Evolutionary conservation across 2,888 invertebrate genomes (phyloP).

Genomic region (Drosophila helvetica): DNA sequence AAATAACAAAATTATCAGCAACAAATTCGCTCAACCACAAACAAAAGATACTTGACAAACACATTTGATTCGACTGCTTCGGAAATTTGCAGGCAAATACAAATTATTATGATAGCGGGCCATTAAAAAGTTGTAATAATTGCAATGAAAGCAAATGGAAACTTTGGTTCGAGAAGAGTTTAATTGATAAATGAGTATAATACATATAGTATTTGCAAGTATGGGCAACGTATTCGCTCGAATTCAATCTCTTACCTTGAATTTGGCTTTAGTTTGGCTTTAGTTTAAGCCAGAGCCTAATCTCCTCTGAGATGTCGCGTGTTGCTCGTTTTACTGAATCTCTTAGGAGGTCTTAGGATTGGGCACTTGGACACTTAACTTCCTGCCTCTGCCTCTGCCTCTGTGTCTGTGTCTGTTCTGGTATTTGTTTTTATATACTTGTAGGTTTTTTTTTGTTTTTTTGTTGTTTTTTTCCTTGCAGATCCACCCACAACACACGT

Average conservation of each 20-base stretch:
- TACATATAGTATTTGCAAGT: too few relatives aligned
- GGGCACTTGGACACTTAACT: constrained; percentile 4
- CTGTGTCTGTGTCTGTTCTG: background rate
- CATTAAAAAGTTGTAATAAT: background rate
- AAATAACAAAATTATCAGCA: constrained; percentile 20
- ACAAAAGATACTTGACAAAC: constrained; percentile 20
- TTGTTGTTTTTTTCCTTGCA: constrained; percentile 38
- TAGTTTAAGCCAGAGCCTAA: background rate
- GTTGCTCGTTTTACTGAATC: too few relatives aligned
- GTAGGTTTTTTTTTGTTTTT: constrained; percentile 16
- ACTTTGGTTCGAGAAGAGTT: background rate
- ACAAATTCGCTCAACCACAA: constrained; percentile 26
- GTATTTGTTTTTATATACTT: constrained; percentile 44
- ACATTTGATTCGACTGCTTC: constrained; percentile 3
- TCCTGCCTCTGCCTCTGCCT: background rate
- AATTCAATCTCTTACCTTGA: background rate
- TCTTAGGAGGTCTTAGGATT: background rate
- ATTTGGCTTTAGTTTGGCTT: too few relatives aligned
- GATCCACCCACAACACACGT: constrained; percentile 57
- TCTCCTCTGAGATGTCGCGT: background rate
- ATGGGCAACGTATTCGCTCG: too few relatives aligned
- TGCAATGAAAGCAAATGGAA: constrained; percentile 5
- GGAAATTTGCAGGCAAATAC: background rate
- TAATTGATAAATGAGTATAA: background rate
- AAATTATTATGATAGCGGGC: constrained; percentile 11